Conservation (phyloP, 2,888 invertebrate genomes). For the Amiota communis region DNA sequence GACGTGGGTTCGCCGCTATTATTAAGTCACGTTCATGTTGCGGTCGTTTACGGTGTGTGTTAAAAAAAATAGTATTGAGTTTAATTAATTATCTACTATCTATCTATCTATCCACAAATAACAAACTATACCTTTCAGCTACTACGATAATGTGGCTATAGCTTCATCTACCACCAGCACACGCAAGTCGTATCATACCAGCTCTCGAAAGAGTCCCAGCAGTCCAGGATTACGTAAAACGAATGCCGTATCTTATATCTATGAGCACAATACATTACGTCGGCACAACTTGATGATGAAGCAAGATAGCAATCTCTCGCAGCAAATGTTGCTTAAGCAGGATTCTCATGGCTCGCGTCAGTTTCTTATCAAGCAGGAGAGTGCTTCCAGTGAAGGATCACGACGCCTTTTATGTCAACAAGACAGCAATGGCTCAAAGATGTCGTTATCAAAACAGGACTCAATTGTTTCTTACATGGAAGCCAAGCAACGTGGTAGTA, state of each 20-base stretch:
- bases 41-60: conserved; percentile 79
- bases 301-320: conserved; percentile 73
- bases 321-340: conserved; percentile 72
- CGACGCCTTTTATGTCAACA: conserved; percentile 71
- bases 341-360: conserved; percentile 73
- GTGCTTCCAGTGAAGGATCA: conserved; percentile 72
- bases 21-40: conserved; percentile 90
- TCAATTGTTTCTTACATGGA: conserved; percentile 74
- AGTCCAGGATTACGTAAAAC: conserved; percentile 75
- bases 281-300: conserved; percentile 72
- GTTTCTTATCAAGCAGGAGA: conserved; percentile 72
- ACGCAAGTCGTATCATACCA: conserved; percentile 86
- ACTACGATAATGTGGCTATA: conserved; percentile 89
- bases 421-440: conserved; percentile 72
- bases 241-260: conserved; percentile 77
- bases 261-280: conserved; percentile 71
- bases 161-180: conserved; percentile 90
- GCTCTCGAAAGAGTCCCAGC: conserved; percentile 74
- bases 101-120: too few relatives aligned
- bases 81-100: too few relatives aligned
- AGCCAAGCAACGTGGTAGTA: conserved; percentile 61
- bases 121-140: conserved; percentile 66
- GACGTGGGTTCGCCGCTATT: conserved; percentile 91
- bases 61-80: not conserved
- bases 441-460: conserved; percentile 72